phyloP scores from a whole-genome alignment of 2,113 vertebrate genomes.

The Thalassarche chlororhynchos region DNA sequence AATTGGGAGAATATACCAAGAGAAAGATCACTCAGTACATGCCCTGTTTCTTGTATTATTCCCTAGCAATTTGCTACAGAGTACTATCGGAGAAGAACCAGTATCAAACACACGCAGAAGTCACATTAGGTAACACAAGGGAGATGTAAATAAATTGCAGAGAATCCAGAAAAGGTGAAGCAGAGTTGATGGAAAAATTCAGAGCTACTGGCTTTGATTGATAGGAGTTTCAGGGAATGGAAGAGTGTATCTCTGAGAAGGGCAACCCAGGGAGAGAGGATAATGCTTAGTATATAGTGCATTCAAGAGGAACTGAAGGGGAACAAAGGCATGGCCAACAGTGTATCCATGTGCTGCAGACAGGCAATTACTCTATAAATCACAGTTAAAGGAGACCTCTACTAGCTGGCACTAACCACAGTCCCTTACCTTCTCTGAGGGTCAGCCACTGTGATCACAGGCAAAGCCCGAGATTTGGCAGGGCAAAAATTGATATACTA shows the following conservation, averaged over 20 bases:
- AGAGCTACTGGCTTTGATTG: constrained; percentile 2
- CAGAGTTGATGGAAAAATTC: neutral
- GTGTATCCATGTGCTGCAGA: constrained; percentile 57
- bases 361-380: constrained; percentile 65
- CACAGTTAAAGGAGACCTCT: constrained; percentile 47
- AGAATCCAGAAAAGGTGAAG: neutral
- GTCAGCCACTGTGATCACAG: neutral
- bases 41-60: neutral
- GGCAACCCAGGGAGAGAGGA: constrained; percentile 50
- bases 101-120: neutral
- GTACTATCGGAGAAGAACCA: neutral
- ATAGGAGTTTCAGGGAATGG: neutral
- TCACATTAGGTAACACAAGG: neutral
- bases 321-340: constrained; percentile 56
- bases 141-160: constrained; percentile 9
- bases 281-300: constrained; percentile 30
- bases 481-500: neutral
- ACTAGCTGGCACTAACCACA: neutral
- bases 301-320: constrained; percentile 55
- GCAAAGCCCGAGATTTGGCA: neutral
- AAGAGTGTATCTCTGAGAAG: constrained; percentile 23
- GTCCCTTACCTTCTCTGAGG: neutral
- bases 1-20: neutral
- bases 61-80: neutral
- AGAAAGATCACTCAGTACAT: neutral